phyloP scores from a whole-genome alignment of 2,888 invertebrate species.

The Luperina testacea region DNA sequence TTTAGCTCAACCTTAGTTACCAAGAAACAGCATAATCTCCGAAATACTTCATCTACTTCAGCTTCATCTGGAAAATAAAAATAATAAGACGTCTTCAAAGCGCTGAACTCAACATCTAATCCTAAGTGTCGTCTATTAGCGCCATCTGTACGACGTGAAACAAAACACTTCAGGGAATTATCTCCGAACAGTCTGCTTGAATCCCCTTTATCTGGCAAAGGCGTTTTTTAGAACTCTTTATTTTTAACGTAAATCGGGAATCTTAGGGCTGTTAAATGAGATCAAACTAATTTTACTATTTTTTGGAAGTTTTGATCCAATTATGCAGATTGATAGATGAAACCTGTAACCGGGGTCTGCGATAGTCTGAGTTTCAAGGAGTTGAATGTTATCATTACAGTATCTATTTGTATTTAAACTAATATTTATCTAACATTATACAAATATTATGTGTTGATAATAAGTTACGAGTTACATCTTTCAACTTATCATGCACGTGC shows the following conservation, averaged over 20 bases:
- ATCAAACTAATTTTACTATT: not conserved
- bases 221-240: slow-evolving; percentile 46
- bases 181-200: slow-evolving; percentile 27
- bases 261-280: slow-evolving; percentile 21
- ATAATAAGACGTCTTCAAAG: slow-evolving; percentile 15
- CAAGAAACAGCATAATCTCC: slow-evolving; percentile 1
- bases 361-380: not conserved
- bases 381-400: not conserved
- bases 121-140: slow-evolving; percentile 37
- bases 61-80: slow-evolving; percentile 41
- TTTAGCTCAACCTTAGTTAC: slow-evolving; percentile 10
- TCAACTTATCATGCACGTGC: not conserved
- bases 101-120: slow-evolving; percentile 25
- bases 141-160: slow-evolving; percentile 51
- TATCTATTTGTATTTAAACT: not conserved
- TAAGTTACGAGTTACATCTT: not conserved
- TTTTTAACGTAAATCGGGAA: slow-evolving; percentile 24
- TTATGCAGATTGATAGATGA: not conserved
- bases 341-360: not conserved
- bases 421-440: not conserved
- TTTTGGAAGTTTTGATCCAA: not conserved
- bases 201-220: slow-evolving; percentile 37
- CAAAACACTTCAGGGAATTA: slow-evolving; percentile 58
- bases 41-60: slow-evolving; percentile 17
- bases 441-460: not conserved